Conservation (phyloP, 2,797 vertebrate species). For the Etheostoma perlongum region DNA sequence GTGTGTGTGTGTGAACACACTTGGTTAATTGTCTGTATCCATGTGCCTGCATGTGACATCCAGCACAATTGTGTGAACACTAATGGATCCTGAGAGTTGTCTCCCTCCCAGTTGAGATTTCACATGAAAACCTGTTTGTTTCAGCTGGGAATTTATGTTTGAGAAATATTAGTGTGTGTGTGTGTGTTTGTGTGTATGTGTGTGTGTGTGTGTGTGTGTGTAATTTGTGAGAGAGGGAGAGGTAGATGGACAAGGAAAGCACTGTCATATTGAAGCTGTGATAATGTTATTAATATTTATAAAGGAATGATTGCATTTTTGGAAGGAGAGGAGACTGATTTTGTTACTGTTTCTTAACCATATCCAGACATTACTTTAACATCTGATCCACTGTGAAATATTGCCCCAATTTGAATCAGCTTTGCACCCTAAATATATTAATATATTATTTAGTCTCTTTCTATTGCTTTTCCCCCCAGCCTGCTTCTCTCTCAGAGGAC, state of each 20-base stretch:
- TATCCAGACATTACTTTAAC: neutral
- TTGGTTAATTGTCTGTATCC: constrained; percentile 26
- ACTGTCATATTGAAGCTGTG: constrained; percentile 18
- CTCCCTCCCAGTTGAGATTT: constrained; percentile 25
- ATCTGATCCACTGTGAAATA: neutral
- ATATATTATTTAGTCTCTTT: constrained; percentile 6
- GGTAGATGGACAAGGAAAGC: neutral
- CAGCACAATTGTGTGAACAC: constrained; percentile 32
- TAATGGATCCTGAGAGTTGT: constrained; percentile 33
- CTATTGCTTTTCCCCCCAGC: constrained; percentile 1
- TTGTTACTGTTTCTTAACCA: constrained; percentile 17
- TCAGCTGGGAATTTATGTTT: neutral
- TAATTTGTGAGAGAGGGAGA: constrained; percentile 3
- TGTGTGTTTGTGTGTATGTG: no score
- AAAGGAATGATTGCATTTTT: constrained; percentile 53
- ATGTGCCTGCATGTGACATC: constrained; percentile 42
- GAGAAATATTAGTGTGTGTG: constrained; percentile 22
- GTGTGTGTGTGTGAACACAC: constrained; percentile 6
- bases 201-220: neutral
- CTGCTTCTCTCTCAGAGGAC: constrained; percentile 19
- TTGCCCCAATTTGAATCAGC: constrained; percentile 3
- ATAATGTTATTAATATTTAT: constrained; percentile 60
- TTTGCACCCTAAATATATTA: neutral
- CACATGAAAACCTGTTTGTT: constrained; percentile 21
- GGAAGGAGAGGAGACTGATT: constrained; percentile 15